Evolutionary conservation across 1,140 invertebrate genomes (phyloP).

Genomic region (Formica exsecta): DNA sequence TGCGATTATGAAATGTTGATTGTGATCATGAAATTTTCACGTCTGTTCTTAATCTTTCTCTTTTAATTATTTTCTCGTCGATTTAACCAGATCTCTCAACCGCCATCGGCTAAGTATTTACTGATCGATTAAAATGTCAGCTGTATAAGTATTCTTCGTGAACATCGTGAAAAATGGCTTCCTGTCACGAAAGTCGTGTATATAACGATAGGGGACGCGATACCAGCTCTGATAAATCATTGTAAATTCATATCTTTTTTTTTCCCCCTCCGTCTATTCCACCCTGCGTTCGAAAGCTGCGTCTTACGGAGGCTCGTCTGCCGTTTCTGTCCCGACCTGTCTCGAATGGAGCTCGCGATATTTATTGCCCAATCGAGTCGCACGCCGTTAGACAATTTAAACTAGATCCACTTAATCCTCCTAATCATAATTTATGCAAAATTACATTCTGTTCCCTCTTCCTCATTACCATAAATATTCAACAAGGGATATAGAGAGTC

Average conservation of each 20-base stretch:
- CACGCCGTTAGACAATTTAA: conserved; percentile 17
- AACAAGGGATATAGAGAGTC: too few species aligned
- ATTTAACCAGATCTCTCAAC: conserved; percentile 61
- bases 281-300: background rate
- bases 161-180: conserved; percentile 80
- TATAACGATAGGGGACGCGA: conserved; percentile 77
- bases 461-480: too few species aligned
- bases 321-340: conserved; percentile 44
- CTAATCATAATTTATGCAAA: conserved; percentile 64
- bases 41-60: conserved; percentile 21
- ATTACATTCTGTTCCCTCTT: conserved; percentile 5
- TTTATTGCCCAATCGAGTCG: conserved; percentile 66
- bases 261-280: background rate
- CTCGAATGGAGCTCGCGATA: conserved; percentile 52
- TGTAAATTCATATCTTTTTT: conserved; percentile 79
- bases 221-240: conserved; percentile 81
- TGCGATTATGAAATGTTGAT: background rate
- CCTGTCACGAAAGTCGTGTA: conserved; percentile 78
- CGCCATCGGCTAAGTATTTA: conserved; percentile 73
- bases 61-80: conserved; percentile 55
- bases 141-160: conserved; percentile 80
- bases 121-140: conserved; percentile 82
- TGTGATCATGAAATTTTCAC: background rate
- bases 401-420: conserved; percentile 15
- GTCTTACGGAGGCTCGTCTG: conserved; percentile 56